Base-by-base conservation (phyloP, 2,797 vertebrate genomes). In the Sebastes steindachneri region DNA sequence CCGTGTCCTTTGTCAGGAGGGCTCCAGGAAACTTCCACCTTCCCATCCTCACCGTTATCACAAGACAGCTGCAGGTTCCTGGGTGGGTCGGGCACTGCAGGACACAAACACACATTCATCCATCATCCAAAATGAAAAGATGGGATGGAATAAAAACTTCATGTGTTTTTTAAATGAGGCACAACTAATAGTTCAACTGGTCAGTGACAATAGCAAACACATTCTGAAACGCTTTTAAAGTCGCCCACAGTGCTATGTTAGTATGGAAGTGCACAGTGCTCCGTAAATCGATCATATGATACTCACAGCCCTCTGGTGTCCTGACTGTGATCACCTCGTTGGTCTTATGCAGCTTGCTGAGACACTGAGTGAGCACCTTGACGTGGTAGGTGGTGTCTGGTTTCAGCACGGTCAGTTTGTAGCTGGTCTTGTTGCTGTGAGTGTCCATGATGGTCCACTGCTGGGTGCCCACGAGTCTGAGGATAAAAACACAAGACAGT, bases 341-440 rank as follows among this genome's bases (percentile, higher is more conserved):
- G 94, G 95, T 98, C 92, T 95, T 97, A 92, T 99, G 97, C 77
- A 96, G 85, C 86, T 96, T 95, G 90, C 95, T 97, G 88, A 99
- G 96, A 33, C 98, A 99, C 82, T 99, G 97, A 5, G 97, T 98
- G 83, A 98, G 97, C 23, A 99, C 97, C 77, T 99, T 99, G 48
- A 97, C 96, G 29, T 99, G 97, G 79, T 99, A 99, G 0, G 96
- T 99, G 85, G 97, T 97, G 87, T 99, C 98, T 0, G 98, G 98
- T 75, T 97, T 96, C 66, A 99, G 92, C n/a, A 99, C 96, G 0
- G 94, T 98, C 84, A 99, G 88, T 1, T 96, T 89, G 2, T 94
- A 94, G 90, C 94, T 97, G 65, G 96, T 97, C 91, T 99, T 99
- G 91, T 97, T 99, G 94, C 97, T 99, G 92, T 99, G 97, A 0